Percentiles rank a stretch among this genome's conserved stretches.
phyloP scores from a whole-genome alignment of 2,113 vertebrate species.

The Gobius niger region DNA sequence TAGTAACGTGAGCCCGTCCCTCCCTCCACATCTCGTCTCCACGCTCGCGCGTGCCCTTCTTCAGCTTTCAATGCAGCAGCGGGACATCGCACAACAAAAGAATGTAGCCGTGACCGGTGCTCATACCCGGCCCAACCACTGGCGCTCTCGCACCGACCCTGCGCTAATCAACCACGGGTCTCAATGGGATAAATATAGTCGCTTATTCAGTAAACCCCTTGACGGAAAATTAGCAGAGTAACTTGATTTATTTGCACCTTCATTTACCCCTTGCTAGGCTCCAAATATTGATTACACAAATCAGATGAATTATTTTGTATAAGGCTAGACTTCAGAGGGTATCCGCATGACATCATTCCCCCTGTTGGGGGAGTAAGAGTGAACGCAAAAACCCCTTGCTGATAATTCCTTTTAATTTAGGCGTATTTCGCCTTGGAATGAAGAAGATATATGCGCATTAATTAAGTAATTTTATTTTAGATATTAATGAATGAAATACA shows the following conservation, averaged over 20 bases:
- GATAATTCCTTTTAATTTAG: too few relatives aligned
- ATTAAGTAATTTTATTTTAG: too few relatives aligned
- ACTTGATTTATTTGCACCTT: background rate
- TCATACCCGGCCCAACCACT: background rate
- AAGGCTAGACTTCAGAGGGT: too few relatives aligned
- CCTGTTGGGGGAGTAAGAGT: background rate
- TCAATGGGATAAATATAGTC: slow-evolving; percentile 15
- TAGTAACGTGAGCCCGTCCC: slow-evolving; percentile 47
- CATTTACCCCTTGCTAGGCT: background rate
- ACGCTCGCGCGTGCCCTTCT: slow-evolving; percentile 21
- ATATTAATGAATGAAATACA: too few relatives aligned
- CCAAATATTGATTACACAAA: background rate
- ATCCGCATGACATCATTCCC: background rate
- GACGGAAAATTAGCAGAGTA: background rate
- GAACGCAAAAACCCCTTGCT: background rate
- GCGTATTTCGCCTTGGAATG: background rate
- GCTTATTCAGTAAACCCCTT: background rate
- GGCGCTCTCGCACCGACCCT: background rate
- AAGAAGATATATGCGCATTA: background rate
- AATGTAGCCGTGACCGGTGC: background rate
- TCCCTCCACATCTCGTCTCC: slow-evolving; percentile 25
- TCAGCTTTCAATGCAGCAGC: slow-evolving; percentile 24
- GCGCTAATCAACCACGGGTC: background rate
- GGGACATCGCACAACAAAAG: background rate
- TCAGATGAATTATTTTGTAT: too few relatives aligned